Conservation (phyloP, 2,888 invertebrate species). For the Zhengitettix transpicula region DNA sequence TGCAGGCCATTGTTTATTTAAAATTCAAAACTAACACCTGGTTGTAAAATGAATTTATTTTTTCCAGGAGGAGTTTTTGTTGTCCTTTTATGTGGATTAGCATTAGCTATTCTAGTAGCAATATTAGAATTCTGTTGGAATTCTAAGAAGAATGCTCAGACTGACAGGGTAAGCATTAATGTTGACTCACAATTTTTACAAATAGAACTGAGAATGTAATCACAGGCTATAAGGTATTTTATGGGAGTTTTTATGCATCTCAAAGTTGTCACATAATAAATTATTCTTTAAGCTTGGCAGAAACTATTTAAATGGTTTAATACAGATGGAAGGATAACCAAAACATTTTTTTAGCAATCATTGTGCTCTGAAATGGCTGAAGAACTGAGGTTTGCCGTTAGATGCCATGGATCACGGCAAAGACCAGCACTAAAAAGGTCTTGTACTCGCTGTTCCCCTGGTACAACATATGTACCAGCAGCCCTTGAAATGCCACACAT, state of each 20-base stretch:
- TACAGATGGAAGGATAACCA: no score
- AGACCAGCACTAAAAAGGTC: constrained; percentile 44
- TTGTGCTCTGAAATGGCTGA: constrained; percentile 65
- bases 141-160: constrained; percentile 71
- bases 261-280: no score
- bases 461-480: constrained; percentile 28
- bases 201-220: no score
- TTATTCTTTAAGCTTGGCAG: no score
- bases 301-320: no score
- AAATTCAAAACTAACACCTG: no score
- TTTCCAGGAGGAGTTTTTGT: constrained; percentile 85
- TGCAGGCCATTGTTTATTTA: no score
- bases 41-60: neutral
- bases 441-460: constrained; percentile 41
- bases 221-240: no score
- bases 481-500: constrained; percentile 28
- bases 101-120: constrained; percentile 78
- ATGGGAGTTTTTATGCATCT: no score
- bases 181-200: no score
- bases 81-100: constrained; percentile 81
- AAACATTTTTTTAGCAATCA: constrained; percentile 35
- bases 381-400: constrained; percentile 47
- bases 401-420: constrained; percentile 45
- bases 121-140: constrained; percentile 92
- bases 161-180: constrained; percentile 46